phyloP scores from a whole-genome alignment of 1,140 invertebrate species.

The Scylla paramamosain region DNA sequence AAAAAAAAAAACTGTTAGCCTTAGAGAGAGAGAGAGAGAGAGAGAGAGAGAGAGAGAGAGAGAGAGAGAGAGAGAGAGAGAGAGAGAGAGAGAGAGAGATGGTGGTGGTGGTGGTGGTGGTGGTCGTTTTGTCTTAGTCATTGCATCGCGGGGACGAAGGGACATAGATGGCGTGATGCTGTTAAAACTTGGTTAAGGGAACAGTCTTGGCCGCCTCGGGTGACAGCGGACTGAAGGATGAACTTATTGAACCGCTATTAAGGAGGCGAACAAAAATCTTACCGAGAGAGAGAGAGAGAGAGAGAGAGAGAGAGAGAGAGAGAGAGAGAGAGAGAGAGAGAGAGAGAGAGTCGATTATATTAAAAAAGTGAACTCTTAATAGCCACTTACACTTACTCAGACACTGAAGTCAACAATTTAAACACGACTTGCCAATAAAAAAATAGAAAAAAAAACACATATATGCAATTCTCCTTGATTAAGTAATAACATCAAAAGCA shows the following conservation, averaged over 20 bases:
- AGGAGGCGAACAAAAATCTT: background rate
- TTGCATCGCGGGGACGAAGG: background rate
- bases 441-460: too few relatives aligned
- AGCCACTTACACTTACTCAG: too few relatives aligned
- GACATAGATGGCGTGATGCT: background rate
- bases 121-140: background rate
- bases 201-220: background rate
- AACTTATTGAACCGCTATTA: conserved; percentile 1
- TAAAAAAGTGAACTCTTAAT: too few relatives aligned
- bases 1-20: too few relatives aligned
- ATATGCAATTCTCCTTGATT: too few relatives aligned
- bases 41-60: conserved; percentile 3
- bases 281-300: background rate
- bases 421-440: too few relatives aligned
- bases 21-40: too few relatives aligned
- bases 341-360: background rate
- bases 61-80: background rate
- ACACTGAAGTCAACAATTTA: too few relatives aligned
- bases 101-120: background rate
- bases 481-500: too few relatives aligned
- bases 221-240: background rate
- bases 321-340: conserved; percentile 4
- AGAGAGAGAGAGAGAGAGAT: background rate
- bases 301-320: conserved; percentile 18
- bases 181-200: background rate